These are phyloP conservation scores for Dascillus cervinus DNA, from an alignment of 2,888 invertebrate genomes.

Conservation along the genomic window DNA sequence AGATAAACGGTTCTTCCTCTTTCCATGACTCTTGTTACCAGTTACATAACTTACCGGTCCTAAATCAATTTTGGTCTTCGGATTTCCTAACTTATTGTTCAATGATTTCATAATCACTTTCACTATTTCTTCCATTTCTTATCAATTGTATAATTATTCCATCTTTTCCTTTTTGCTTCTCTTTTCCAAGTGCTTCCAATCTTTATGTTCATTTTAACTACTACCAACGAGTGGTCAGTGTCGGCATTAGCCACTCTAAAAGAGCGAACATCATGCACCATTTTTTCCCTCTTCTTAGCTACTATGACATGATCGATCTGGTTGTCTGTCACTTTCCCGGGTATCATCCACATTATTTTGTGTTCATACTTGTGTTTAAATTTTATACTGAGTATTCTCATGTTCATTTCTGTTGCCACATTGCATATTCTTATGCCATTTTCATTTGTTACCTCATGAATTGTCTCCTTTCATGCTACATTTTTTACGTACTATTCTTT, in stretches of 20 bases:
- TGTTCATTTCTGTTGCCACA: too few species aligned
- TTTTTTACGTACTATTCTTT: background rate
- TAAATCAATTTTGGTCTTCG: too few species aligned
- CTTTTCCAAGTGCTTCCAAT: conserved; percentile 1
- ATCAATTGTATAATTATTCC: background rate
- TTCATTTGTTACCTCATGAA: conserved; percentile 1
- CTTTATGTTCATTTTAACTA: conserved; percentile 3
- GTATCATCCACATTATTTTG: conserved; percentile 3
- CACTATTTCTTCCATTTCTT: too few species aligned
- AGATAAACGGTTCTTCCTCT: too few species aligned
- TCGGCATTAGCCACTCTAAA: conserved; percentile 1
- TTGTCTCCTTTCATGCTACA: conserved; percentile 3
- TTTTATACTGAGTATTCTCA: too few species aligned
- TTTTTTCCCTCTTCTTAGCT: too few species aligned
- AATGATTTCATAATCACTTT: too few species aligned
- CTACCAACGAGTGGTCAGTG: conserved; percentile 1
- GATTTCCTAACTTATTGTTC: too few species aligned
- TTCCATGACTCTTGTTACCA: too few species aligned
- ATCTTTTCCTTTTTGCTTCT: conserved; percentile 2
- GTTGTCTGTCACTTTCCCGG: background rate
- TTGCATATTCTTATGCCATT: conserved; percentile 3
- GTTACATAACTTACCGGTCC: too few species aligned
- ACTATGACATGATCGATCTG: conserved; percentile 4
- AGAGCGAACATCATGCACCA: conserved; percentile 2
- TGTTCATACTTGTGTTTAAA: conserved; percentile 1